Evolutionary conservation across 2,113 vertebrate species (phyloP).

Genomic region (Scartelaos histophorus): DNA sequence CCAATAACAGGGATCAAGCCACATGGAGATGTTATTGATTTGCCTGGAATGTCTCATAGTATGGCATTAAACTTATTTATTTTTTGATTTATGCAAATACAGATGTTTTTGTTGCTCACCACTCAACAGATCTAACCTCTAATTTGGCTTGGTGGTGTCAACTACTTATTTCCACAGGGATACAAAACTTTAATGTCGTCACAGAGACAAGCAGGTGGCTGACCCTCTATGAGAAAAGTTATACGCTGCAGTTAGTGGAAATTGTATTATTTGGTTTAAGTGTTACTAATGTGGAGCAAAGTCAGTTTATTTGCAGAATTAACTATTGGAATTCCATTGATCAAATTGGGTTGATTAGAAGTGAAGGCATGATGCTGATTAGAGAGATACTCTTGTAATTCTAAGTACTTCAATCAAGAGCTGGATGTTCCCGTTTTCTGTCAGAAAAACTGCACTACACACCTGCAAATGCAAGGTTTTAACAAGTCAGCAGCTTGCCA

Average conservation of each 20-base stretch:
- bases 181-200: no score
- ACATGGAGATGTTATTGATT: neutral
- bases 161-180: no score
- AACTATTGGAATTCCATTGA: neutral
- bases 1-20: neutral
- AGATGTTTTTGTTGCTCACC: no score
- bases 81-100: no score
- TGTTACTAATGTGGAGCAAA: neutral
- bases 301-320: neutral
- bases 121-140: no score
- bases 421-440: neutral
- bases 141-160: no score
- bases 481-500: neutral
- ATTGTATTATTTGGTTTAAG: neutral
- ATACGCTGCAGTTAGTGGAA: neutral
- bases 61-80: no score
- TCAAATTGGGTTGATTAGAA: neutral
- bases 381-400: neutral
- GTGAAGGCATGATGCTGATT: neutral
- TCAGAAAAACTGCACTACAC: neutral
- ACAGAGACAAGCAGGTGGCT: no score
- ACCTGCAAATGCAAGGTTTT: constrained; percentile 1
- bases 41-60: no score
- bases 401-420: neutral
- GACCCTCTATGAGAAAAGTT: no score